Conservation (phyloP, 2,797 vertebrate genomes). For the Champsocephalus esox region DNA sequence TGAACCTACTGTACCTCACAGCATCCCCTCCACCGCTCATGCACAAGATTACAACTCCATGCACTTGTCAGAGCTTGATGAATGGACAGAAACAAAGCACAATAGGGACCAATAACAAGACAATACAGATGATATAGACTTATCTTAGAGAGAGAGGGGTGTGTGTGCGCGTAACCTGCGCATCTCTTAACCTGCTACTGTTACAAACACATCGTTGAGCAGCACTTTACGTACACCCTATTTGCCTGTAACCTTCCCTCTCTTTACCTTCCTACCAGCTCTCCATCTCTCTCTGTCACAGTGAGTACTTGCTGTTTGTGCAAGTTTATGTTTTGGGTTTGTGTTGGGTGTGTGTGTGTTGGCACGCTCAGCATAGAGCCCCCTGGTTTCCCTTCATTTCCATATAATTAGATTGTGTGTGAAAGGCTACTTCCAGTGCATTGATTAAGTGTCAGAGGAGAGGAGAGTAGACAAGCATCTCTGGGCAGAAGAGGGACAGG, state of each 20-base stretch:
- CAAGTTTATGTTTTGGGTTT: constrained; percentile 3
- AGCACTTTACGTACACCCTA: constrained; percentile 40
- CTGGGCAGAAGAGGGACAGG: constrained; percentile 50
- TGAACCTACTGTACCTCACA: constrained; percentile 47
- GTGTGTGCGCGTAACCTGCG: background rate
- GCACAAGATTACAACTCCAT: constrained; percentile 19
- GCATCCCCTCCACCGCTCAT: constrained; percentile 21
- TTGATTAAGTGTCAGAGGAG: constrained; percentile 92
- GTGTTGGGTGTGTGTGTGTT: constrained; percentile 15
- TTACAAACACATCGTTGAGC: constrained; percentile 81
- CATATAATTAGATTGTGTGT: constrained; percentile 97
- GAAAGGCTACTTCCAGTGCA: constrained; percentile 94
- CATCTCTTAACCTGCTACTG: constrained; percentile 81
- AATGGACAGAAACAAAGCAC: constrained; percentile 59
- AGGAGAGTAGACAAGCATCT: constrained; percentile 73
- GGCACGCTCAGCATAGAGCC: constrained; percentile 86
- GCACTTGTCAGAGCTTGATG: constrained; percentile 41
- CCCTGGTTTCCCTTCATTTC: constrained; percentile 92
- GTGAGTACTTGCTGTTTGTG: constrained; percentile 18
- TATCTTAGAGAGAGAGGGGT: constrained; percentile 14
- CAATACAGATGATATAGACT: constrained; percentile 31
- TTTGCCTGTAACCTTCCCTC: constrained; percentile 42
- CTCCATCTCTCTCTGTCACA: constrained; percentile 20
- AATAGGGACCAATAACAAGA: constrained; percentile 43
- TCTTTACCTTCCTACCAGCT: constrained; percentile 28